These are phyloP conservation scores for Ariopsis seemanni DNA, from an alignment of 2,113 vertebrate genomes.

Conservation along the genomic window DNA sequence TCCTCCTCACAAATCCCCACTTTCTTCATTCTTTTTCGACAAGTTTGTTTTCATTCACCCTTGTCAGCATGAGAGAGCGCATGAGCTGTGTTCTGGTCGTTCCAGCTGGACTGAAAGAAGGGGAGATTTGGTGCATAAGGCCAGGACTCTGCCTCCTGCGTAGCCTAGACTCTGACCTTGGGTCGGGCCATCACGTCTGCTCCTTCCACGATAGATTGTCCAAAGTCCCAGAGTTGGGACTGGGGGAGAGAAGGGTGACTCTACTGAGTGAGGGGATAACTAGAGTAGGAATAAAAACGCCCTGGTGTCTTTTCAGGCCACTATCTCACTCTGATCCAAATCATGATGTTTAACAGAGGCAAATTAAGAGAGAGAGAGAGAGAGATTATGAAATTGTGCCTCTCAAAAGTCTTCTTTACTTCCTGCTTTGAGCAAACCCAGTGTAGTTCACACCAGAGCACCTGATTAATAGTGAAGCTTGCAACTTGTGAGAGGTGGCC, in stretches of 20 bases:
- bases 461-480: conserved; percentile 65
- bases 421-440: conserved; percentile 56
- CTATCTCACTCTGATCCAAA: conserved; percentile 66
- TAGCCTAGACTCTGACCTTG: conserved; percentile 28
- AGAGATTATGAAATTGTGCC: conserved; percentile 56
- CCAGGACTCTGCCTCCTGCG: conserved; percentile 20
- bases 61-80: conserved; percentile 29
- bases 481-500: conserved; percentile 48
- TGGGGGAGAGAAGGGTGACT: conserved; percentile 10
- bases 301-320: conserved; percentile 61
- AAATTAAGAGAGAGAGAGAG: conserved; percentile 53
- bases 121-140: neutral
- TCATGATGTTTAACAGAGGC: conserved; percentile 70
- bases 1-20: conserved; percentile 35
- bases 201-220: conserved; percentile 68
- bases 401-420: conserved; percentile 55
- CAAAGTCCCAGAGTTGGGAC: conserved; percentile 55
- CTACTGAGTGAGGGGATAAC: conserved; percentile 51
- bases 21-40: conserved; percentile 56
- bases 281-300: conserved; percentile 69
- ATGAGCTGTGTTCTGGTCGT: conserved; percentile 59
- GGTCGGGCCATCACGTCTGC: conserved; percentile 55
- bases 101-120: conserved; percentile 37
- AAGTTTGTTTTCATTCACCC: conserved; percentile 42
- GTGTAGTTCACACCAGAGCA: conserved; percentile 44